Evolutionary conservation across 2,888 invertebrate genomes (phyloP).

Genomic region (Stegana nigrithorax): DNA sequence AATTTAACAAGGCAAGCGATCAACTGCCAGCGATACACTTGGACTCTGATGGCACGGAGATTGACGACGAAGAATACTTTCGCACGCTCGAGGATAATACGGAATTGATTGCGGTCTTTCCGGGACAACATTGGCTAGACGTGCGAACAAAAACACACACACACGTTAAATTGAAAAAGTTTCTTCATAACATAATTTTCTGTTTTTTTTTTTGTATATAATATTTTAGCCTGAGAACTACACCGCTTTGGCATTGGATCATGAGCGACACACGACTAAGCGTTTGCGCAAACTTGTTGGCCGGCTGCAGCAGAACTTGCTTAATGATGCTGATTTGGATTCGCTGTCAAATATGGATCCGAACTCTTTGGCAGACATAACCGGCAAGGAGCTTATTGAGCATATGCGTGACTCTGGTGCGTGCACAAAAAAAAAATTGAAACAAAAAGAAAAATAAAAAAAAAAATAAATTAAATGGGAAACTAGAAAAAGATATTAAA

Average conservation of each 20-base stretch:
- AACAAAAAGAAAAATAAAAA: not conserved
- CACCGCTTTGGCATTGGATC: constrained; percentile 34
- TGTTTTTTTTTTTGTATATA: not conserved
- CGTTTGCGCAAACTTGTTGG: constrained; percentile 79
- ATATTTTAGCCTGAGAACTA: constrained; percentile 47
- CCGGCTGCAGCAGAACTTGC: constrained; percentile 80
- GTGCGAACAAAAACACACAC: constrained; percentile 52
- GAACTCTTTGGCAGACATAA: constrained; percentile 84
- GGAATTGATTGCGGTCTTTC: constrained; percentile 82
- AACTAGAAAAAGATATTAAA: not conserved
- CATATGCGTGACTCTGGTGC: constrained; percentile 77
- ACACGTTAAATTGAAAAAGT: too few relatives aligned
- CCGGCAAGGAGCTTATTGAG: constrained; percentile 75
- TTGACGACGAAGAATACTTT: constrained; percentile 95
- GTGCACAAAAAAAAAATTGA: constrained; percentile 58
- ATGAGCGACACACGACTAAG: constrained; percentile 42
- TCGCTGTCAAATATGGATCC: constrained; percentile 89
- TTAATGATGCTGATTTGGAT: constrained; percentile 85
- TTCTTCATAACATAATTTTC: too few relatives aligned
- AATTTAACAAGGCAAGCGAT: constrained; percentile 73
- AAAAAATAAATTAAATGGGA: not conserved
- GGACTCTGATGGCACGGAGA: constrained; percentile 92
- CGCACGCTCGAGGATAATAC: constrained; percentile 88
- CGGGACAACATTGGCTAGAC: constrained; percentile 78
- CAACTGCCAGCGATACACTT: constrained; percentile 80